phyloP scores from a whole-genome alignment of 2,113 vertebrate species.

The Dasypus novemcinctus region DNA sequence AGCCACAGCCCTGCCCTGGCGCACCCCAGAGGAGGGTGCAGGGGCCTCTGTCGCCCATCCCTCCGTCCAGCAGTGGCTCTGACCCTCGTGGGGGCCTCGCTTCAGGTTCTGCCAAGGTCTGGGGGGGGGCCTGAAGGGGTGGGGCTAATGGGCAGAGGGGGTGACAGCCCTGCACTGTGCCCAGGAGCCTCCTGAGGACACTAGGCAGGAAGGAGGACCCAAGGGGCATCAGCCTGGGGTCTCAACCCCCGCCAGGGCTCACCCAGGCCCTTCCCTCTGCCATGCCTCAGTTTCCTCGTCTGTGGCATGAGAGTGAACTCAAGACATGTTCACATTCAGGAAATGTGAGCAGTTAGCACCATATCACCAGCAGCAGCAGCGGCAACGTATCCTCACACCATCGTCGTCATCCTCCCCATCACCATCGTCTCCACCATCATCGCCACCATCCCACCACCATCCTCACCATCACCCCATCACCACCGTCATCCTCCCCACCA shows the following conservation, averaged over 20 bases:
- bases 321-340: too few species aligned
- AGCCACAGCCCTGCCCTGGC: neutral
- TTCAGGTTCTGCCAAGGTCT: neutral
- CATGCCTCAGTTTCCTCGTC: too few species aligned
- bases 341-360: neutral
- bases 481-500: fast-evolving
- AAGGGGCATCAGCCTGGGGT: neutral
- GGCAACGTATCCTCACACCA: fast-evolving
- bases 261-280: too few species aligned
- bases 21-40: neutral
- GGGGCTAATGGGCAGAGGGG: neutral
- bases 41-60: too few species aligned
- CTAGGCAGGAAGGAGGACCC: neutral
- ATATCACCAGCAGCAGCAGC: fast-evolving
- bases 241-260: too few species aligned
- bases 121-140: neutral
- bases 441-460: fast-evolving
- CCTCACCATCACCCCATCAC: fast-evolving
- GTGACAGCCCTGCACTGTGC: neutral
- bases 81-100: neutral
- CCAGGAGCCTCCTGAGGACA: neutral
- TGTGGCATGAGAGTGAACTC: too few species aligned
- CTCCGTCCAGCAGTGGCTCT: neutral
- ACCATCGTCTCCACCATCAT: too few species aligned
- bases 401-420: fast-evolving